Evolutionary conservation across 2,888 invertebrate species (phyloP), one percentile per base, ranked within the genome.

Genomic region (Galerucella nymphaeae): DNA sequence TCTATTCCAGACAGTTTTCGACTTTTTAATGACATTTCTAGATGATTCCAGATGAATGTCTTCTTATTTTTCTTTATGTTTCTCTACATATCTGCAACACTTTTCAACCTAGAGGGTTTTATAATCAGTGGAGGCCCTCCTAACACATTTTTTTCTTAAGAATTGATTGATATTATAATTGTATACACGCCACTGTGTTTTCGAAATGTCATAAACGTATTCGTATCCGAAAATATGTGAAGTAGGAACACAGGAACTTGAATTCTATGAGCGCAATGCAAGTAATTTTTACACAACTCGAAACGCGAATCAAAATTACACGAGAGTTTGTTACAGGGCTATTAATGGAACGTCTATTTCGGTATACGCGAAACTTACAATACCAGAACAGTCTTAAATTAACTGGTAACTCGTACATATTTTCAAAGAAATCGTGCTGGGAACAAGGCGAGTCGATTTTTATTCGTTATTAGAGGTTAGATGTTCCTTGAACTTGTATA

Each of bases 151-250:
- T 30, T 30, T 30, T 30, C 30, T 30, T 8, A 30, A 30, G 30
- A 30, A 30, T 6, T 30, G 8, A 30, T 8, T 30, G 30, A 6
- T 59, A 30, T 59, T 59, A n/a, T 59, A 59, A 59, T 59, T 14
- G 8, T 10, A 38, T 6, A 5, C n/a, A 42, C 61, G 61, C 61
- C 61, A 41, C 61, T 62, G 61, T 42, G 13, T 42, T 61, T 16
- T 62, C 42, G 42, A 16, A 41, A 62, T 62, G 61, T 62, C 61
- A 62, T 42, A 62, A 62, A 42, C 61, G 41, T 59, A 55, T 66
- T 58, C 55, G 48, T 65, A 68, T 67, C 67, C 68, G 64, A 75
- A 70, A 72, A 72, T 72, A 75, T 71, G 62, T 69, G 57, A 59
- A 66, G 67, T 64, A 66, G 71, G 71, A 73, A 62, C 71, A 75